Conservation (phyloP, 2,113 vertebrate species). For the Hippopotamus amphibius region DNA sequence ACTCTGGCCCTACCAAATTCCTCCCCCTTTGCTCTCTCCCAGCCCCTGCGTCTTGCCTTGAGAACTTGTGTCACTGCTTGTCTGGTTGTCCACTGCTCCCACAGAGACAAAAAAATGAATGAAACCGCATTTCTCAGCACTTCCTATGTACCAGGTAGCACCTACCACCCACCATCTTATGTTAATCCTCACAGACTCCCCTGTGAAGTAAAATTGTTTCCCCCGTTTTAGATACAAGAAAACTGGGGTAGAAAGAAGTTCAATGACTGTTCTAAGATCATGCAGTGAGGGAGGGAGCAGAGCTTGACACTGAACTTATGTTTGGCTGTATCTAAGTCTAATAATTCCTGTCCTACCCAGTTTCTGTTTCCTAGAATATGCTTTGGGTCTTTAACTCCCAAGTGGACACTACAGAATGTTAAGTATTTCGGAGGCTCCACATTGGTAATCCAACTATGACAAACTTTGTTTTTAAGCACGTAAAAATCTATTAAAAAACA, state of each 20-base stretch:
- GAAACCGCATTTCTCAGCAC: background rate
- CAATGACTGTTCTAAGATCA: background rate
- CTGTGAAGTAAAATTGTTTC: background rate
- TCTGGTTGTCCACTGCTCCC: background rate
- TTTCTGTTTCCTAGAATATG: background rate
- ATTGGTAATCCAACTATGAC: background rate
- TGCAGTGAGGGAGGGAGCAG: background rate
- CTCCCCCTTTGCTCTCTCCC: background rate
- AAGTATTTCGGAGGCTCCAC: background rate
- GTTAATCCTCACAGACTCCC: background rate
- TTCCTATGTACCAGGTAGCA: background rate
- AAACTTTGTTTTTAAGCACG: conserved; percentile 29
- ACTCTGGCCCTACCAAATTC: background rate
- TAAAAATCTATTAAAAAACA: conserved; percentile 13
- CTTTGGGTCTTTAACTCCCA: background rate
- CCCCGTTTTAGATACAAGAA: background rate
- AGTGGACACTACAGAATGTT: background rate
- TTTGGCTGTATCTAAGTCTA: background rate
- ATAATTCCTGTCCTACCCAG: background rate
- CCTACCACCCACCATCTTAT: background rate
- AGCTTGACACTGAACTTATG: background rate
- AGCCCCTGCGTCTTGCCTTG: background rate
- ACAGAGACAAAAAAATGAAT: background rate
- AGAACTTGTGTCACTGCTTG: background rate
- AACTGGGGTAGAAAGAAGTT: background rate